Base-by-base conservation (phyloP, 2,113 vertebrate species). In the Ictalurus punctatus region DNA sequence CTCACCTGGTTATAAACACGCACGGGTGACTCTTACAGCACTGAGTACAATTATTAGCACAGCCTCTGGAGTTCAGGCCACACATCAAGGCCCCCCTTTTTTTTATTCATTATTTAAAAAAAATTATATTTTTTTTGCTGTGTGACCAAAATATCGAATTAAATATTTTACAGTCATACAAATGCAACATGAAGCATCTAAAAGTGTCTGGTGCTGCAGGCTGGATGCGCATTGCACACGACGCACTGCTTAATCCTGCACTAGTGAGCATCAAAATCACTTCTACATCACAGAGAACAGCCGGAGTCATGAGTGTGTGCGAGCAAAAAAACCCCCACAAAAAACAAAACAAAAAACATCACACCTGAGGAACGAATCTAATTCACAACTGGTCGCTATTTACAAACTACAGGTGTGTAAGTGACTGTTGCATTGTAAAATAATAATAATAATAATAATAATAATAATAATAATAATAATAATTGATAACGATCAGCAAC, bases 21-120 rank as follows among this genome's bases (percentile, higher is more conserved):
- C 30, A 19, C 16, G 1, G 2, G 8, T 10, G 10, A 65, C 63
- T 67, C 63, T n/a, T 13, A 67, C 59, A 61, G 19, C 63, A n/a
- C 34, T 21, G 17, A 23, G 2, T 4, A 23, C 74, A 78, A 25
- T 44, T 5, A 58, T 27, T 6, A 9, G 17, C n/a, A 82, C 58
- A 63, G 59, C 81, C 27, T 10, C 58, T 83, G 81, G 30, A 83
- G 30, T 23, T 83, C 56, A 83, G 80, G 80, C 34, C 80, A 83
- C 80, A 83, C 30, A 52, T 7, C 10, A n/a, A 78, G 23, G 74
- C 74, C 71, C 48, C 48, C 44, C 5, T 6, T 48, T 48, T 48
- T 9, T 73, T 73, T n/a, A n/a, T 25, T 9, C 25, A 6, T 65
- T 65, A 16, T 58, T 58, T 16, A 12, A n/a, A n/a, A n/a, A n/a